Base-by-base conservation (phyloP, 2,888 invertebrate species). In the Deroplatys truncata region DNA sequence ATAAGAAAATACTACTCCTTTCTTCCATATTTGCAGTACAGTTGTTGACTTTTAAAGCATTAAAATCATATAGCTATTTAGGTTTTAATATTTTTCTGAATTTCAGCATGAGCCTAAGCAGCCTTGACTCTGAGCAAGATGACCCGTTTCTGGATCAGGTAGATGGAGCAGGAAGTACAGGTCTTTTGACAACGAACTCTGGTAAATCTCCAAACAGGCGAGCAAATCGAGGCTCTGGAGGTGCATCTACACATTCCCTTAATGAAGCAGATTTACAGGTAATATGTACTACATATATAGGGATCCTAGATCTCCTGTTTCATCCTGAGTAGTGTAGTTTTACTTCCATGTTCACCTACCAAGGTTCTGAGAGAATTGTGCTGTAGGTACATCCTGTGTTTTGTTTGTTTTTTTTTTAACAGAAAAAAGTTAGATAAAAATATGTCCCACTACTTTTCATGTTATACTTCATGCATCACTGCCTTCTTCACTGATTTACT, bases 211-310 rank as follows among this genome's bases (percentile, higher is more conserved):
- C 28, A 92, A 94, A 94, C 84, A 92, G 94, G 82, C 94, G 95
- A 91, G 94, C 90, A n/a, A 82, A 85, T 15, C 86, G 91, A 1
- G 88, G 89, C 31, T 82, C 89, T 16, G 90, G 90, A 13, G 90
- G 89, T 3, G 90, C 90, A 25, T 91, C 91, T 85, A 98, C 98
- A 4, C 98, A 98, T 93, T 98, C 98, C 0, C 95, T 98, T 91
- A 98, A 98, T 92, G 98, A 98, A 93, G 97, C 97, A 91, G 98
- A 98, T 94, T 94, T 98, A 91, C 97, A 97, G 94, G 97, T 97
- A 93, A 94, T 7, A 88, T 16, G 10, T n/a, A n/a, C n/a, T n/a
- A n/a, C n/a, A n/a, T n/a, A n/a, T n/a, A n/a, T n/a, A n/a, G n/a
- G n/a, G n/a, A 31, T 20, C 5, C 2, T 31, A 5, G 2, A n/a